phyloP scores from a whole-genome alignment of 2,888 invertebrate genomes.

The Phyllotreta cruciferae region DNA sequence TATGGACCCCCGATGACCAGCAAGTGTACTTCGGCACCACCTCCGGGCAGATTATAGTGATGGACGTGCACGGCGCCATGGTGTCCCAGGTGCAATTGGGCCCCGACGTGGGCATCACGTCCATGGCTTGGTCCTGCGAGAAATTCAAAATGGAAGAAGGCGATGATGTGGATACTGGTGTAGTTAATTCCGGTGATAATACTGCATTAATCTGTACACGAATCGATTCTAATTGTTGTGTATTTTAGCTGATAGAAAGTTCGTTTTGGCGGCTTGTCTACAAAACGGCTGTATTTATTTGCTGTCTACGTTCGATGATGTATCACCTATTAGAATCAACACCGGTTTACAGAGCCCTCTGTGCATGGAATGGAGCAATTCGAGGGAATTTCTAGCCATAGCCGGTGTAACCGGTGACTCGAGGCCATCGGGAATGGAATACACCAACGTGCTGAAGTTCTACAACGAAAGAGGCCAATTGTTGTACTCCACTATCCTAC shows the following conservation, averaged over 20 bases:
- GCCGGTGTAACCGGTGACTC: slow-evolving; percentile 75
- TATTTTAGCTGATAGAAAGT: slow-evolving; percentile 65
- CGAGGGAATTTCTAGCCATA: slow-evolving; percentile 88
- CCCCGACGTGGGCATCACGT: slow-evolving; percentile 84
- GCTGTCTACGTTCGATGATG: slow-evolving; percentile 91
- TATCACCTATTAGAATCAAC: slow-evolving; percentile 84
- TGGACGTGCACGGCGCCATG: slow-evolving; percentile 97
- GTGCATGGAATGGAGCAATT: slow-evolving; percentile 97
- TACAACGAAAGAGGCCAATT: slow-evolving; percentile 86
- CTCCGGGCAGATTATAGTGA: slow-evolving; percentile 92
- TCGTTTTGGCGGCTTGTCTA: slow-evolving; percentile 86
- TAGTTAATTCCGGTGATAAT: slow-evolving; percentile 61
- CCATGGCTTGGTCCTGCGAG: slow-evolving; percentile 97
- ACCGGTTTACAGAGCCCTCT: slow-evolving; percentile 83
- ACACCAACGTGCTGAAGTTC: slow-evolving; percentile 86
- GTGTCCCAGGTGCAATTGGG: slow-evolving; percentile 91
- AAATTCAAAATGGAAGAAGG: slow-evolving; percentile 98
- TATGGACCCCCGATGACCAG: slow-evolving; percentile 98
- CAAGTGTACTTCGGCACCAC: slow-evolving; percentile 97
- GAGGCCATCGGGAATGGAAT: slow-evolving; percentile 61
- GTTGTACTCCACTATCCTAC: slow-evolving; percentile 80
- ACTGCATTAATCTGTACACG: no score
- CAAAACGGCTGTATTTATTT: slow-evolving; percentile 90
- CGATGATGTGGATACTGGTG: slow-evolving; percentile 72
- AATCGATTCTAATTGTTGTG: no score